Conservation (phyloP, 2,113 vertebrate genomes). For the Rhizomys pruinosus region DNA sequence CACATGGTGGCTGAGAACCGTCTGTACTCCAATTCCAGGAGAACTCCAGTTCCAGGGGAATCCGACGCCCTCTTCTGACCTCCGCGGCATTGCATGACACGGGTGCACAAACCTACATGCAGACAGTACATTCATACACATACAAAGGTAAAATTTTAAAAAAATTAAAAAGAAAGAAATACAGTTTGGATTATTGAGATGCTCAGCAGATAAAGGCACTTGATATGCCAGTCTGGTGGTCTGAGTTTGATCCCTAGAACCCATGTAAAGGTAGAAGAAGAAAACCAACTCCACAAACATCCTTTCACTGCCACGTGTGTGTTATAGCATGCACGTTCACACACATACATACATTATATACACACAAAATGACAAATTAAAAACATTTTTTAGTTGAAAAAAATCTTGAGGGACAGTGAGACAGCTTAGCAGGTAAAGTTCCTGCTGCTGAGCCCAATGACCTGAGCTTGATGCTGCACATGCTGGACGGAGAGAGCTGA, state of each 20-base stretch:
- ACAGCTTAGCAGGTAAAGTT: background rate
- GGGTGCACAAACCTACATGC: too few relatives aligned
- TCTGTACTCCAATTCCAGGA: too few relatives aligned
- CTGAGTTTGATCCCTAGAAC: background rate
- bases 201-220: background rate
- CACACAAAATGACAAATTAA: background rate
- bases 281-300: background rate
- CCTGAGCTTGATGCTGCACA: background rate
- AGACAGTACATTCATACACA: too few relatives aligned
- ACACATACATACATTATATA: background rate
- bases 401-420: background rate
- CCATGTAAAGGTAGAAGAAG: background rate
- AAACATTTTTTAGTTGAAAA: background rate
- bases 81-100: too few relatives aligned
- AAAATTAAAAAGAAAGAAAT: too few relatives aligned
- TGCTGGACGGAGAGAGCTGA: background rate
- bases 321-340: background rate
- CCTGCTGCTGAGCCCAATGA: background rate
- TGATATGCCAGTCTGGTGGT: background rate
- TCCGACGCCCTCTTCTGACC: too few relatives aligned
- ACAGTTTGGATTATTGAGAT: too few relatives aligned
- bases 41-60: too few relatives aligned
- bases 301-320: background rate
- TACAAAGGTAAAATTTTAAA: too few relatives aligned
- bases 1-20: too few relatives aligned